Conservation (phyloP, 2,113 vertebrate genomes). For the Gymnobelideus leadbeateri region DNA sequence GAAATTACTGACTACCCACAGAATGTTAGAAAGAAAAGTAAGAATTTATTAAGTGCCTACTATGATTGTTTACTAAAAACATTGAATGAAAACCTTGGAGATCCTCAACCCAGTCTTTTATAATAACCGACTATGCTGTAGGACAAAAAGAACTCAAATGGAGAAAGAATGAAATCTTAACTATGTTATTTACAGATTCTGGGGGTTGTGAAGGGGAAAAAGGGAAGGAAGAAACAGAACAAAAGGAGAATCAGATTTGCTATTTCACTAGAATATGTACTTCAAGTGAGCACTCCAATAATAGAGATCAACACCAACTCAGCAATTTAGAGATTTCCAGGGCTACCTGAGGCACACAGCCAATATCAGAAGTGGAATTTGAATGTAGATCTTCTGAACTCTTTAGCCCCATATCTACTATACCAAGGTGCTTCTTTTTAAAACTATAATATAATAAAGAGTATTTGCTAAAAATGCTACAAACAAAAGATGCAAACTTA, state of each 20-base stretch:
- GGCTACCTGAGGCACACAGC: background rate
- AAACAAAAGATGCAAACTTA: background rate
- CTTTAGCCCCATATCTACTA: background rate
- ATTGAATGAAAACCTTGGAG: background rate
- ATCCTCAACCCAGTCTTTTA: background rate
- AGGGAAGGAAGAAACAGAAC: background rate
- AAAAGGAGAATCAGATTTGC: background rate
- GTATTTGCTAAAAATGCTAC: background rate
- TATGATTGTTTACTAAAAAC: background rate
- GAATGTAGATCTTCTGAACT: background rate
- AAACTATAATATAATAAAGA: background rate
- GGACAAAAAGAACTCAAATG: background rate
- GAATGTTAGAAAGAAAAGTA: background rate
- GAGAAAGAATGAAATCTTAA: background rate
- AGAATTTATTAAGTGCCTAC: background rate
- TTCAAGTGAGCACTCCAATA: background rate
- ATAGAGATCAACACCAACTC: background rate
- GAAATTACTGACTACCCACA: background rate
- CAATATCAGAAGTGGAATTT: background rate
- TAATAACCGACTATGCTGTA: background rate
- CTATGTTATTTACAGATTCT: background rate
- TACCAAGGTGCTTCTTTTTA: background rate
- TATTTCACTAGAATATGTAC: background rate
- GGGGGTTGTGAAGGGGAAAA: background rate
- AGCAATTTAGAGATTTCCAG: background rate